Conservation (phyloP, 2,797 vertebrate genomes). For the Antrozous pallidus region DNA sequence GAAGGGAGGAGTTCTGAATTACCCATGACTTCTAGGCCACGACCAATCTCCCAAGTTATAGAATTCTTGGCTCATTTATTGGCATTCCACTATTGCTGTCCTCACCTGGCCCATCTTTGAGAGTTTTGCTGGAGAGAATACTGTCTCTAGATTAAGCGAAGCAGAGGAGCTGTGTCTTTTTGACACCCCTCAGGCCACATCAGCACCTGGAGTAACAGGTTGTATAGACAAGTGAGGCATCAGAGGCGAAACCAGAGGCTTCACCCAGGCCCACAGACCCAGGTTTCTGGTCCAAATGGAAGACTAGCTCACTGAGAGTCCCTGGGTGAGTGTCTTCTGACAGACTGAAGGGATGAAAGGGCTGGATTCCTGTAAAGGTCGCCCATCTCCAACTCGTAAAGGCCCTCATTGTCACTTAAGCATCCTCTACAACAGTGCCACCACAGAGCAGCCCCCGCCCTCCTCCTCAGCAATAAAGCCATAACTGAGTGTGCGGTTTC, state of each 20-base stretch:
- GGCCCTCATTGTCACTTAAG: accelerated
- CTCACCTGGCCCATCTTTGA: background rate
- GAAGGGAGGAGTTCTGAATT: background rate
- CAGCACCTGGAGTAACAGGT: accelerated
- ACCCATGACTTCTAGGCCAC: background rate
- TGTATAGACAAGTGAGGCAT: background rate
- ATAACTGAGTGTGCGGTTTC: accelerated
- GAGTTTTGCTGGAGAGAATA: background rate
- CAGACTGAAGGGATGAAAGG: background rate
- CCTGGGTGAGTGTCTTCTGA: accelerated
- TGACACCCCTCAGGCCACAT: background rate
- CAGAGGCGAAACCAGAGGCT: background rate
- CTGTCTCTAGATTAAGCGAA: background rate
- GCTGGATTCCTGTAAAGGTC: background rate
- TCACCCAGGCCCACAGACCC: accelerated
- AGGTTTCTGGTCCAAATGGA: background rate
- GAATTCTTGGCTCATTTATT: background rate
- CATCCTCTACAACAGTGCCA: accelerated
- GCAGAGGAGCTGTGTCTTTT: no score
- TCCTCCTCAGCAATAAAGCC: background rate
- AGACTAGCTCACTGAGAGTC: background rate
- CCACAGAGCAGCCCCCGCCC: background rate
- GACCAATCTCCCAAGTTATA: background rate
- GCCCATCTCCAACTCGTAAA: background rate
- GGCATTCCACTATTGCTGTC: background rate